phyloP scores from a whole-genome alignment of 2,113 vertebrate genomes.

The Sapajus apella region DNA sequence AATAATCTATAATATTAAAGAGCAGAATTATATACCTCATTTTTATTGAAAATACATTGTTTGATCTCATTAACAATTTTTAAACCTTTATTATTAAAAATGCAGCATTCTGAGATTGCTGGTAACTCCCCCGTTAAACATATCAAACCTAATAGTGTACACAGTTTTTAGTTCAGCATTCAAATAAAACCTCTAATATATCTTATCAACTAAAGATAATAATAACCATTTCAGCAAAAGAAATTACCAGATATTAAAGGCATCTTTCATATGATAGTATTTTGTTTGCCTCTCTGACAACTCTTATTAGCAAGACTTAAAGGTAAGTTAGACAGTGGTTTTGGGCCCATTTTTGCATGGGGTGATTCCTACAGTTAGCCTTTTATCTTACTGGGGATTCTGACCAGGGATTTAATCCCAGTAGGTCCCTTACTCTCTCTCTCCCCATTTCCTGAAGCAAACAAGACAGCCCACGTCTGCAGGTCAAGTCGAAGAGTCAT shows the following conservation, averaged over 20 bases:
- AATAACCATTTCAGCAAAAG: background rate
- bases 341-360: background rate
- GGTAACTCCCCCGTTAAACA: background rate
- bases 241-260: background rate
- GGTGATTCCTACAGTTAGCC: background rate
- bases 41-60: background rate
- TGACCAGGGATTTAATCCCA: background rate
- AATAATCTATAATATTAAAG: background rate
- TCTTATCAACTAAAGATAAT: background rate
- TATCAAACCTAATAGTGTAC: background rate
- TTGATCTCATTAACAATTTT: background rate
- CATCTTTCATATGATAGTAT: background rate
- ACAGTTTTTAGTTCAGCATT: background rate
- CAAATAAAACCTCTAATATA: background rate
- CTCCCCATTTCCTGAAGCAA: background rate
- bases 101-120: background rate
- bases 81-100: background rate
- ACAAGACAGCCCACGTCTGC: background rate
- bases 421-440: background rate
- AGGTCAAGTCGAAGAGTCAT: accelerated
- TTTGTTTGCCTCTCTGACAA: background rate
- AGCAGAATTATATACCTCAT: background rate
- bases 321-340: background rate
- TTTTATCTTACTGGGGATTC: background rate
- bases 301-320: background rate